A percentile compares a stretch with the other conserved stretches of the same genome.
phyloP scores from a whole-genome alignment of 2,797 vertebrate genomes.

The Aulostomus chinensis region DNA sequence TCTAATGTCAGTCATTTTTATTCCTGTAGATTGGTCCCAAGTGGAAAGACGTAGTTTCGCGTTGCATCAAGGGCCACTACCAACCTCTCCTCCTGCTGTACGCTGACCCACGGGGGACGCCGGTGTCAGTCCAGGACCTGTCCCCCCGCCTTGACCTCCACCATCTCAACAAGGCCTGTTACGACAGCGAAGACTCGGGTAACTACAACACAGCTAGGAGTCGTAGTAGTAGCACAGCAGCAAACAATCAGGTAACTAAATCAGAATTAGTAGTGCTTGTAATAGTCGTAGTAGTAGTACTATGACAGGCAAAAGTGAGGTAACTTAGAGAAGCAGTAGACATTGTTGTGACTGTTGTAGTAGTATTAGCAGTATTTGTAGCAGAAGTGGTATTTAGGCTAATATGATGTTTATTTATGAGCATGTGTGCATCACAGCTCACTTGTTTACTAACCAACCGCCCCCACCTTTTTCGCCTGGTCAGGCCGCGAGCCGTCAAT shows the following conservation, averaged over 20 bases:
- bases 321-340: conserved; percentile 4
- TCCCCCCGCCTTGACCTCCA: conserved; percentile 84
- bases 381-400: background rate
- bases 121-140: conserved; percentile 87
- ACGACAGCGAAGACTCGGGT: conserved; percentile 98
- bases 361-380: background rate
- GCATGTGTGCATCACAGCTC: background rate
- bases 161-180: conserved; percentile 86
- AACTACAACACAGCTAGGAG: conserved; percentile 69
- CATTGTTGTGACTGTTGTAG: conserved; percentile 6
- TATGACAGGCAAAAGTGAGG: conserved; percentile 29
- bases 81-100: conserved; percentile 96
- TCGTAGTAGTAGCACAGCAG: conserved; percentile 65
- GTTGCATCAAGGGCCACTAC: conserved; percentile 96
- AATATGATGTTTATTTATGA: background rate
- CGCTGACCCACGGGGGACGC: conserved; percentile 94
- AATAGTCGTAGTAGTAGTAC: conserved; percentile 26
- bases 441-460: conserved; percentile 9
- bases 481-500: conserved; percentile 94
- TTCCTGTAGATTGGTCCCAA: conserved; percentile 90
- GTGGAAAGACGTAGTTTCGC: conserved; percentile 97
- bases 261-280: conserved; percentile 14
- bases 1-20: no score
- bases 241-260: conserved; percentile 58
- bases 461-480: no score